phyloP scores from a whole-genome alignment of 2,113 vertebrate species.

The Fulica atra region DNA sequence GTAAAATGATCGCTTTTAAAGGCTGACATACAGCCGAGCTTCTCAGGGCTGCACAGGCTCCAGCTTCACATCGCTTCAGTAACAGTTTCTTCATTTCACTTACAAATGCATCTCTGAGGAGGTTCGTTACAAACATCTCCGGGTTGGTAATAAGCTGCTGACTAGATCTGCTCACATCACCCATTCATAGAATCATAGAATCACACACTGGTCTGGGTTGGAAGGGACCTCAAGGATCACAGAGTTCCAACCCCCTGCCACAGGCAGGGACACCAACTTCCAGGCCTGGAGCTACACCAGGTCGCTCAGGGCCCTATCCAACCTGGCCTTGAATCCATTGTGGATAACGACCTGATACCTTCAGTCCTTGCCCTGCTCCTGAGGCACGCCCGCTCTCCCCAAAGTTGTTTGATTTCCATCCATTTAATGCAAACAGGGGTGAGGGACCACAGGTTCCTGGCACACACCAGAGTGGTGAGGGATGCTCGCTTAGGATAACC shows the following conservation, averaged over 20 bases:
- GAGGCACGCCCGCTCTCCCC: background rate
- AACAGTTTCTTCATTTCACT: conserved; percentile 72
- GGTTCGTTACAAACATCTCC: conserved; percentile 60
- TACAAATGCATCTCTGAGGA: conserved; percentile 66
- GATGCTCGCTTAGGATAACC: background rate
- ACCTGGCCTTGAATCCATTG: too few relatives aligned
- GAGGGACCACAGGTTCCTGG: background rate
- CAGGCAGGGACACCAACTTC: too few relatives aligned
- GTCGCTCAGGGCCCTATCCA: too few relatives aligned
- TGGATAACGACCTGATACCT: background rate
- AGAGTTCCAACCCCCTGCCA: too few relatives aligned
- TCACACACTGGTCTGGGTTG: too few relatives aligned
- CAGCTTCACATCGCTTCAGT: conserved; percentile 66
- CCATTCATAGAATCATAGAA: too few relatives aligned
- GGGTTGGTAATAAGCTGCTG: conserved; percentile 58
- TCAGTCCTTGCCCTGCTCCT: accelerated
- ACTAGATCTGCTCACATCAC: background rate
- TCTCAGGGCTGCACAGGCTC: conserved; percentile 59
- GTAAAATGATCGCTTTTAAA: conserved; percentile 81
- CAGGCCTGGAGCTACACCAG: too few relatives aligned
- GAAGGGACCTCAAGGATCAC: too few relatives aligned
- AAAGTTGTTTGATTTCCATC: background rate
- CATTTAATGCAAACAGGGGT: background rate
- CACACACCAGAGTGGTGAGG: accelerated
- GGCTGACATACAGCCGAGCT: conserved; percentile 69